Base-by-base conservation (phyloP, 2,113 vertebrate genomes). In the Paedocypris sp. region DNA sequence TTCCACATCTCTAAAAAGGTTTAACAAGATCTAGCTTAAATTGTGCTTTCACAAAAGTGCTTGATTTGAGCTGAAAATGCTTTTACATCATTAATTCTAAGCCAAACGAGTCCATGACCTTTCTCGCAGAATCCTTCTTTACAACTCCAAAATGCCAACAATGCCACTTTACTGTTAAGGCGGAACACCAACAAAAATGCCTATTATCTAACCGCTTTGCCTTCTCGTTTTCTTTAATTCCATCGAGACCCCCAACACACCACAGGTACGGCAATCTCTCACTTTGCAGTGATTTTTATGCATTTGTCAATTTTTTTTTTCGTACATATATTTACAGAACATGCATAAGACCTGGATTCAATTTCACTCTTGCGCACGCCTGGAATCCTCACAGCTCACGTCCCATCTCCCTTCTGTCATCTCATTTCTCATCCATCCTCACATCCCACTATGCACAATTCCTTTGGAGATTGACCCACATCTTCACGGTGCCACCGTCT, bases 311-410 rank as follows among this genome's bases (percentile, higher is more conserved):
- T n/a, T n/a, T n/a, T n/a, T n/a, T n/a, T n/a, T n/a, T n/a, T n/a
- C n/a, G n/a, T n/a, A n/a, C n/a, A n/a, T n/a, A n/a, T 62, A 75
- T 81, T 72, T 71, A 73, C 58, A 61, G 46, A 42, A 71, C 73
- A 62, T 62, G 66, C 54, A 38, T 63, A 66, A 59, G 73, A 32
- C 42, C 38, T 35, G 68, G 75, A 75, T 73, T 77, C 72, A 73
- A 54, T 60, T 31, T 67, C 66, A 28, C 15, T 66, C 29, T 13
- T 4, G 70, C 57, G 64, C 75, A 70, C 83, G 82, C 66, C 69
- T 62, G 53, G 78, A 84, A 82, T 84, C 52, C 68, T 66, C 75
- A 81, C 70, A 12, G 19, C 60, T 38, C 43, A 41, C 36, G 61
- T n/a, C n/a, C 50, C 57, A 54, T 29, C 18, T n/a, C 41, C 18